Evolutionary conservation across 2,888 invertebrate genomes (phyloP).

Genomic region (Drosophila atroscutellata): DNA sequence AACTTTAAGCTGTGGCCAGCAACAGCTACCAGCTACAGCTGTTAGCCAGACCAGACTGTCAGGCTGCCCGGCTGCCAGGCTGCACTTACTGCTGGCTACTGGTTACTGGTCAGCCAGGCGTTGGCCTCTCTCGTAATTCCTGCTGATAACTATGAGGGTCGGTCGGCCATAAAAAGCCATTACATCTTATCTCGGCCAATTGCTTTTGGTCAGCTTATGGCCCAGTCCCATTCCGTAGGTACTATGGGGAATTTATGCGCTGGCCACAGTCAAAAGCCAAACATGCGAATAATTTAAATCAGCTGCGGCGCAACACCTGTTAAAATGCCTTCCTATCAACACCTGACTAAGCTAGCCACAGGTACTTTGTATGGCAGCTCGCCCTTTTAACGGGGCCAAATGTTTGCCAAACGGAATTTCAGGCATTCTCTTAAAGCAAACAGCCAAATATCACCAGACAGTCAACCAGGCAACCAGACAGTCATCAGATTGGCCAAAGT

Average conservation of each 20-base stretch:
- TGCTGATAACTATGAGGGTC: constrained; percentile 62
- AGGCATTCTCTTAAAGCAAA: constrained; percentile 49
- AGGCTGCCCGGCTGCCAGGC: not conserved
- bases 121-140: constrained; percentile 55
- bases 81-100: constrained; percentile 1
- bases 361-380: not conserved
- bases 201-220: constrained; percentile 63
- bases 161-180: constrained; percentile 64
- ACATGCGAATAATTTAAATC: constrained; percentile 77
- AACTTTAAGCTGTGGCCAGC: constrained; percentile 46
- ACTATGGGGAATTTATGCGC: constrained; percentile 61
- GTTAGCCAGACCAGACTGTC: constrained; percentile 1
- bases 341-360: constrained; percentile 12
- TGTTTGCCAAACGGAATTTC: constrained; percentile 59
- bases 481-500: constrained; percentile 7
- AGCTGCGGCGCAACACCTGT: constrained; percentile 66
- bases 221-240: constrained; percentile 2
- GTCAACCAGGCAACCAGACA: constrained; percentile 11
- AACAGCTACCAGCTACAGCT: constrained; percentile 12
- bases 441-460: constrained; percentile 26
- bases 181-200: constrained; percentile 76
- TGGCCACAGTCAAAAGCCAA: constrained; percentile 52
- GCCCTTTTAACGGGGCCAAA: constrained; percentile 21
- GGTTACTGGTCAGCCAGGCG: constrained; percentile 16
- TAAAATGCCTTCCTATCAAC: constrained; percentile 60